Conservation (phyloP, 2,888 invertebrate genomes). For the Drosophila conformis region DNA sequence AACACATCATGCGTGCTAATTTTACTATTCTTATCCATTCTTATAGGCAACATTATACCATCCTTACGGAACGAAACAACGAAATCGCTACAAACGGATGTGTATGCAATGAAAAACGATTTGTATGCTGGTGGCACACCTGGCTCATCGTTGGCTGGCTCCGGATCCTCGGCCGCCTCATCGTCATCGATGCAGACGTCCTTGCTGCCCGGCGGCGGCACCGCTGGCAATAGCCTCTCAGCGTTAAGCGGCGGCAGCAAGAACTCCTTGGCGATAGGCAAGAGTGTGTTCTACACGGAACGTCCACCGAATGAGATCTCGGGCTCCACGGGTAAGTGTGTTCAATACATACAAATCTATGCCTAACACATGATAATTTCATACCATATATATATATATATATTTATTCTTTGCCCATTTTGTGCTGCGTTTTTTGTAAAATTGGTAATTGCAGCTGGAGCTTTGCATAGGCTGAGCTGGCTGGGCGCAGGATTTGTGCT, state of each 20-base stretch:
- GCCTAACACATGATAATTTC: not conserved
- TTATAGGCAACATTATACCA: constrained; percentile 82
- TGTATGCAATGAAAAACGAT: constrained; percentile 84
- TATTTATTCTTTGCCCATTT: constrained; percentile 10
- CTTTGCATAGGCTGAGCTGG: constrained; percentile 44
- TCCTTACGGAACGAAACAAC: constrained; percentile 83
- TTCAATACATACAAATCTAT: not conserved
- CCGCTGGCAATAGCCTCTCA: constrained; percentile 72
- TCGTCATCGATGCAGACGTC: constrained; percentile 78
- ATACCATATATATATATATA: not conserved
- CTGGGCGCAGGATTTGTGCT: constrained; percentile 44
- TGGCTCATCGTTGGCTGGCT: constrained; percentile 64
- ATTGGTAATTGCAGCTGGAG: constrained; percentile 45
- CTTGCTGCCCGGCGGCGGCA: constrained; percentile 66
- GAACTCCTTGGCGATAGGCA: constrained; percentile 84
- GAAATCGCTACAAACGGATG: constrained; percentile 83
- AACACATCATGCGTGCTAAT: constrained; percentile 34
- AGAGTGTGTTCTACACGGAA: constrained; percentile 85
- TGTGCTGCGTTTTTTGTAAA: constrained; percentile 29
- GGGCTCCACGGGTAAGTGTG: constrained; percentile 77
- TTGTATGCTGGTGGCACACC: constrained; percentile 73
- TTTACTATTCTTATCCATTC: constrained; percentile 7
- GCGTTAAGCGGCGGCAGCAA: constrained; percentile 74
- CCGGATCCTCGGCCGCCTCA: constrained; percentile 71
- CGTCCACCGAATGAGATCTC: constrained; percentile 85